Conservation (phyloP, 2,113 vertebrate species). For the Phalacrocorax carbo region DNA sequence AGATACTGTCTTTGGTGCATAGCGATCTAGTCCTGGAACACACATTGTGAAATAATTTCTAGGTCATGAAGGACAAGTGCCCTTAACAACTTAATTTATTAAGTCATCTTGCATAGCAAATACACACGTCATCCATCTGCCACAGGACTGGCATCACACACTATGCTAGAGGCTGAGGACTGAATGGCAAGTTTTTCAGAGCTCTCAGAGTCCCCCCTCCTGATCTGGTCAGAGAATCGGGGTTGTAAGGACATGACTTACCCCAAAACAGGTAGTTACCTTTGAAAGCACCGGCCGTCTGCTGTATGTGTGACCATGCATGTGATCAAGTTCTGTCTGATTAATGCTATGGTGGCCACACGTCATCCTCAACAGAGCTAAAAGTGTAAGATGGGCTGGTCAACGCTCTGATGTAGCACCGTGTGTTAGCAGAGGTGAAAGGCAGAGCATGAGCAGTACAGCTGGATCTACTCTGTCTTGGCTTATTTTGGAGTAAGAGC, state of each 20-base stretch:
- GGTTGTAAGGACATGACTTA: background rate
- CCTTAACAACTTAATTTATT: background rate
- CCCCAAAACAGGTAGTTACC: background rate
- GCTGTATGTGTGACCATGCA: background rate
- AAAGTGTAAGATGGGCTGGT: fast-evolving
- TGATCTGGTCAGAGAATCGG: background rate
- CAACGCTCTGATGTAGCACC: background rate
- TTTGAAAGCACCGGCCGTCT: background rate
- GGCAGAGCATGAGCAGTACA: background rate
- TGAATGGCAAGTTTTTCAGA: background rate
- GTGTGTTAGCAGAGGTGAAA: background rate
- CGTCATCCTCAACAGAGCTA: background rate
- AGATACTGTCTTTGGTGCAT: background rate
- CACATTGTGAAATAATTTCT: background rate
- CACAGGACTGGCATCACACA: background rate
- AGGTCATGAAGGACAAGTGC: background rate
- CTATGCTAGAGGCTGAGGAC: background rate
- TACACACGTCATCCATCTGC: background rate
- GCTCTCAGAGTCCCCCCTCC: background rate
- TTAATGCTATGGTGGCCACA: background rate
- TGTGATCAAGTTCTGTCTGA: background rate
- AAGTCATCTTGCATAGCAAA: background rate
- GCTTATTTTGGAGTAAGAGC: background rate
- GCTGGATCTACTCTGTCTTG: background rate
- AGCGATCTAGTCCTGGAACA: background rate